These are phyloP conservation scores for Chanos chanos DNA, from an alignment of 2,797 vertebrate species.

Conservation along the genomic window DNA sequence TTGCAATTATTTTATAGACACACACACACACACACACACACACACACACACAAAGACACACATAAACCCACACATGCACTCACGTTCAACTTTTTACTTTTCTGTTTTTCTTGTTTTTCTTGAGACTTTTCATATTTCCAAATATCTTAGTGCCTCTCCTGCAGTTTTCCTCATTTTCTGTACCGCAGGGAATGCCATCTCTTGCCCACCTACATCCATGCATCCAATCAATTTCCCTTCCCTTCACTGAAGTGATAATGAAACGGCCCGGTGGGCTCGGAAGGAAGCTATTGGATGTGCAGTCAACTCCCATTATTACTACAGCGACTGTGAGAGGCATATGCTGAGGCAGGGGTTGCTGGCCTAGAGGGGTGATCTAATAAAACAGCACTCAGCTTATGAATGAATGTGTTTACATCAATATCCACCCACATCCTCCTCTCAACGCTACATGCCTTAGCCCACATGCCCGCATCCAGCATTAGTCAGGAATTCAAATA, in stretches of 20 bases:
- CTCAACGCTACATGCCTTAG: background rate
- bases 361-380: slow-evolving; percentile 7
- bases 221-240: background rate
- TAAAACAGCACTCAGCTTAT: slow-evolving; percentile 44
- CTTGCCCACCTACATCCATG: background rate
- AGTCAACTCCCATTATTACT: background rate
- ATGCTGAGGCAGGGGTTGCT: background rate
- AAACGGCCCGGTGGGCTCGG: background rate
- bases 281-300: background rate
- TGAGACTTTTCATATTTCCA: too few species aligned
- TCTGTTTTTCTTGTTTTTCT: too few species aligned
- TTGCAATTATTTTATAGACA: background rate
- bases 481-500: slow-evolving; percentile 12
- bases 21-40: background rate
- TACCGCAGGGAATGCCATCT: too few species aligned
- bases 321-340: background rate
- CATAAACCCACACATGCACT: background rate
- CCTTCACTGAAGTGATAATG: background rate
- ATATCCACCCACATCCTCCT: slow-evolving; percentile 38
- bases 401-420: slow-evolving; percentile 56
- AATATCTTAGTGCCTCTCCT: background rate
- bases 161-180: background rate
- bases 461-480: background rate
- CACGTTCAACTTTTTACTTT: too few species aligned
- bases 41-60: slow-evolving; percentile 5